Conservation (phyloP, 2,797 vertebrate genomes). For the Enteromius unitaeniatus region DNA sequence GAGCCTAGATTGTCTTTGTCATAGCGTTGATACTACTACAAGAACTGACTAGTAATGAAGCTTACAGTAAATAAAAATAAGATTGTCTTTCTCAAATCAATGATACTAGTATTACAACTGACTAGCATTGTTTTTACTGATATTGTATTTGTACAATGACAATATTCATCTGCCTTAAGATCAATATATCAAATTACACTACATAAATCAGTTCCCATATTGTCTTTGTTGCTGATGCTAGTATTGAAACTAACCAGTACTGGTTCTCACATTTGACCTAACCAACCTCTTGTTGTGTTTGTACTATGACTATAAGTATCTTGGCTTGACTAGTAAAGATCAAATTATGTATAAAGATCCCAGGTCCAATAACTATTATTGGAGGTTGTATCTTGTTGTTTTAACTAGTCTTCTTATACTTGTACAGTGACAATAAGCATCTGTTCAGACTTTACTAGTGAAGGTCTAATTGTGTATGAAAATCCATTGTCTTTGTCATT, state of each 20-base stretch:
- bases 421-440: not conserved
- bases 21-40: not conserved
- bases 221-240: not conserved
- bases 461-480: not conserved
- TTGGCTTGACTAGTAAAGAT: not conserved
- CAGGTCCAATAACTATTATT: not conserved
- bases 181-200: not conserved
- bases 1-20: not conserved
- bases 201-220: not conserved
- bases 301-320: not conserved
- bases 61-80: not conserved
- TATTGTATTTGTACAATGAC: not conserved
- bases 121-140: not conserved
- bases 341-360: not conserved
- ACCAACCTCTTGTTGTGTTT: not conserved
- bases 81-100: not conserved
- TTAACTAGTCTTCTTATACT: not conserved
- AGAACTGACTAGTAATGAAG: not conserved
- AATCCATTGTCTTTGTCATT: not conserved
- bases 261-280: not conserved
- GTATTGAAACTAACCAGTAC: not conserved
- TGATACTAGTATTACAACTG: not conserved
- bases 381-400: not conserved
- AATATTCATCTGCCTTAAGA: not conserved
- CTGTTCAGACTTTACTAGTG: not conserved